Evolutionary conservation across 2,113 vertebrate genomes (phyloP), one percentile per base, ranked within the genome.

Genomic region (Poeciliopsis prolifica): DNA sequence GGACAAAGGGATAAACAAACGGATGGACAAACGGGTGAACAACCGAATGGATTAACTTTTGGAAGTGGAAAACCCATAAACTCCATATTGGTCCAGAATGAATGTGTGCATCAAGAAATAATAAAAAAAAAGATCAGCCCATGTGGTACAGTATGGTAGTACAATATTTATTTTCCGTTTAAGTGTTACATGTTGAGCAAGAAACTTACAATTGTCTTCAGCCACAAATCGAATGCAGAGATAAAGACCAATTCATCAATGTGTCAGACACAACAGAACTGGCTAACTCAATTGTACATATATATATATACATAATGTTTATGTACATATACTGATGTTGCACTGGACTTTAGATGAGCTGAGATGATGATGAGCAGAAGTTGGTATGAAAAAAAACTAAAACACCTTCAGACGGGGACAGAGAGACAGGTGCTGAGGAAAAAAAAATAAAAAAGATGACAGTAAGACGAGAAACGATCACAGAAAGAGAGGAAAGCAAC

Each of bases 91-190:
- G 12, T 48, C 17, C 14, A 48, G 17, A 19, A 6, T 15, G 14
- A 15, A 15, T 48, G 44, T 48, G 15, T 19, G 79, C 86, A 78
- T 91, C 91, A 87, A 91, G 93, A 87, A 94, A 91, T 97, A 35
- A 35, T n/a, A 35, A 37, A 12, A 12, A 37, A 10, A 35, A 35
- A 35, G 33, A 97, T 94, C 92, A 90, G 94, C 74, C 93, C 93
- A 94, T 95, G 96, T 95, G 94, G 93, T 96, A 97, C 94, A 95
- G 94, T 96, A 95, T 94, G 95, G 95, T 96, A 96, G 95, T 98
- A 98, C 97, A 97, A 97, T 97, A 98, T 98, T 98, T 98, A 98
- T 98, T 96, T 96, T 96, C 96, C 95, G 89, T 94, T 96, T 94
- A 94, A 95, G 95, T 93, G 95, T 98, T 98, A 97, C 96, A 98